A percentile compares a stretch with the other conserved stretches of the same genome.
Conservation (phyloP, 2,888 invertebrate species). For the Atrina japonica region DNA sequence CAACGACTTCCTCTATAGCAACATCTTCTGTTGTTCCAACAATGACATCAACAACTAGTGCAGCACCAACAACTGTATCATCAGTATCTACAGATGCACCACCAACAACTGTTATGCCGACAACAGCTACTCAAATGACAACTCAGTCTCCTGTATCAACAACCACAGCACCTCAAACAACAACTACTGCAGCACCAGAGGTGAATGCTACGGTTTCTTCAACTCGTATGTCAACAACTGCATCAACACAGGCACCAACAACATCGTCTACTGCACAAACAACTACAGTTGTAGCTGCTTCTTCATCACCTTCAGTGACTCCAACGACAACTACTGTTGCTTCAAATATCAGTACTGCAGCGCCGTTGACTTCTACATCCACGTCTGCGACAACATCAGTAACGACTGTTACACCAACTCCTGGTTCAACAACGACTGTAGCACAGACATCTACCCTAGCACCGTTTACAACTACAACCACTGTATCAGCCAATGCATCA, state of each 20-base stretch:
- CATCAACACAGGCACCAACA: not conserved
- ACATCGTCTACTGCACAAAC: not conserved
- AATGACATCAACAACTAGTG: not conserved
- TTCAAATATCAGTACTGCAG: not conserved
- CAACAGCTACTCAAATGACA: not conserved
- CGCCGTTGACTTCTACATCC: not conserved
- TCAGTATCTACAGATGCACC: not conserved
- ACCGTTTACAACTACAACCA: not conserved
- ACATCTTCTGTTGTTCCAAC: not conserved
- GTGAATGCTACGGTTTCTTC: not conserved
- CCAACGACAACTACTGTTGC: conserved; percentile 1
- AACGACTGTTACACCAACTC: conserved; percentile 4
- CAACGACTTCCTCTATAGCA: not conserved
- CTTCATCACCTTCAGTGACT: not conserved
- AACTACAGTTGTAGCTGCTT: not conserved
- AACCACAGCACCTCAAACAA: conserved; percentile 12
- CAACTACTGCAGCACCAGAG: conserved; percentile 4
- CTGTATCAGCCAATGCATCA: not conserved
- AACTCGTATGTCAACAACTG: not conserved
- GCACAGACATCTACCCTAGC: not conserved
- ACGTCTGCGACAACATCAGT: not conserved
- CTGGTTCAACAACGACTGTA: conserved; percentile 8
- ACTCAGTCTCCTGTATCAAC: conserved; percentile 17
- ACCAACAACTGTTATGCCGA: not conserved
- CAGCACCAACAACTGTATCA: not conserved